Evolutionary conservation across 1,140 invertebrate species (phyloP), one percentile per base, ranked within the genome.

Genomic region (Caerostris darwini): DNA sequence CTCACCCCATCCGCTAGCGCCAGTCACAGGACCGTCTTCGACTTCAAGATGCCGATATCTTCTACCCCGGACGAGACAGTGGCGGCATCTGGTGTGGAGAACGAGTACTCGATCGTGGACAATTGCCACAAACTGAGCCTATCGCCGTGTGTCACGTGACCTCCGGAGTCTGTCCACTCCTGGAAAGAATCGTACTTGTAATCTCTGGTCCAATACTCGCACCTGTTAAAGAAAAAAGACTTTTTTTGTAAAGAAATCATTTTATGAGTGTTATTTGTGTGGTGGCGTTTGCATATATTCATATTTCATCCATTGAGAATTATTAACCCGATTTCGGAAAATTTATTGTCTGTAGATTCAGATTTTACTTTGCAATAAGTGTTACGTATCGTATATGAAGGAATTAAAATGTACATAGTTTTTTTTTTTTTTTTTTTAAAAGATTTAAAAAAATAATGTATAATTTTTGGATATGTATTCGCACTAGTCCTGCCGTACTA

Each of bases 181-280:
- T 77, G 3, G 34, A 34, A 12, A 50, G 7, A 77, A 50, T 77
- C 34, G 71, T 77, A 77, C 71, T 77, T 85, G 83, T 59, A 57
- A 59, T 85, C 82, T 92, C 83, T 93, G 92, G 92, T 93, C 92
- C 92, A 93, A 93, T 71, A 8, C 3, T 67, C 56, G 83, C 83
- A 85, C 83, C 58, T 85, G 83, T 85, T 85, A 85, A 85, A 50
- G 7, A 81, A 50, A 81, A 64, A 3, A 17, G 12, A 71, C 34
- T 34, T n/a, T 19, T 57, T 59, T 34, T 85, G 57, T 85, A 85
- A 85, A 85, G 83, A 85, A 85, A 85, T 85, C 57, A 85, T 85
- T 85, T 85, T 77, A 57, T 19, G 7, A 58, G 83, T 85, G 83
- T 85, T 85, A 58, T 34, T 34, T 34, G 34, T 77, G 71, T 77